phyloP scores from a whole-genome alignment of 2,797 vertebrate genomes.

The Coracias cyanogaster region DNA sequence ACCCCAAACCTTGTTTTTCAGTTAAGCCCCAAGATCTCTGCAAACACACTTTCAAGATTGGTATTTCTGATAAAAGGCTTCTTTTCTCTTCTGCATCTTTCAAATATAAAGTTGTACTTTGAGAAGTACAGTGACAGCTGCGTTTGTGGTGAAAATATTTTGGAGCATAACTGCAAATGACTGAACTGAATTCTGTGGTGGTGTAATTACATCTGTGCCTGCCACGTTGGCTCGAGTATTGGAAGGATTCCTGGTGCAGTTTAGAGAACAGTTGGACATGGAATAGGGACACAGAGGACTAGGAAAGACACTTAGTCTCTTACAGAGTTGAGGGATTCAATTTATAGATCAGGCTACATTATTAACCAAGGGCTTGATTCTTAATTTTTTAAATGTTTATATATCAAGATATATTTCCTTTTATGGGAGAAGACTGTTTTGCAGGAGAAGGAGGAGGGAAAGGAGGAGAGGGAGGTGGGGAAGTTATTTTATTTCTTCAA shows the following conservation, averaged over 20 bases:
- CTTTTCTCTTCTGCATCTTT: neutral
- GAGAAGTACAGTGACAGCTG: neutral
- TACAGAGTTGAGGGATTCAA: neutral
- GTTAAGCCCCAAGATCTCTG: neutral
- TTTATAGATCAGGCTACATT: neutral
- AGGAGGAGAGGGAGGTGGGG: neutral
- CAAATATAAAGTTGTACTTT: neutral
- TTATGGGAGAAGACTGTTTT: neutral
- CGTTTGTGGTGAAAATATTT: neutral
- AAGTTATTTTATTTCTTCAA: neutral
- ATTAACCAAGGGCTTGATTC: neutral
- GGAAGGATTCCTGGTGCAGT: neutral
- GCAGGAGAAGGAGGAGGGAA: neutral
- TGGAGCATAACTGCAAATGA: neutral
- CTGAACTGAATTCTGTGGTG: slow-evolving; percentile 15
- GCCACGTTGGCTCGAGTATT: slow-evolving; percentile 42
- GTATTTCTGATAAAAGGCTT: neutral
- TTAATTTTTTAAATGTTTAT: neutral
- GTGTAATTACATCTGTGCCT: slow-evolving; percentile 60
- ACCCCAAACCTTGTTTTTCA: neutral
- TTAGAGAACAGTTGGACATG: neutral
- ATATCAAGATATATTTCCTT: neutral
- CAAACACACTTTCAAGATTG: neutral
- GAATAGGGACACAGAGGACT: neutral
- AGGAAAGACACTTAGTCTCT: neutral